These are phyloP conservation scores for Apantesis nais DNA, from an alignment of 2,888 invertebrate species.

Conservation along the genomic window DNA sequence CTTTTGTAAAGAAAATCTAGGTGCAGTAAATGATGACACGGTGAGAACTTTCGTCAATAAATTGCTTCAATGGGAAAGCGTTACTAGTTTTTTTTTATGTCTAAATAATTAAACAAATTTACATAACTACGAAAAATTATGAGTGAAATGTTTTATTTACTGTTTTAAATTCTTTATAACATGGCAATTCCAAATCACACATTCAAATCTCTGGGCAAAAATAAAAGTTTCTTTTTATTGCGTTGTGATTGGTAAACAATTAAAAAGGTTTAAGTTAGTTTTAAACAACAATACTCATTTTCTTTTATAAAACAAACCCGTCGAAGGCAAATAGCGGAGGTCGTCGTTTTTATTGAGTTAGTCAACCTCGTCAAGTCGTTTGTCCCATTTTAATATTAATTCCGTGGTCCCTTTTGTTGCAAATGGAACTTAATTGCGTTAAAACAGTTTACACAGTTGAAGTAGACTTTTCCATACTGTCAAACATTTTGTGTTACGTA, in stretches of 20 bases:
- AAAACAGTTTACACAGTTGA: slow-evolving; percentile 32
- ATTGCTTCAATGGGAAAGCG: too few relatives aligned
- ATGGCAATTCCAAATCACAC: too few relatives aligned
- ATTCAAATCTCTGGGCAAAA: too few relatives aligned
- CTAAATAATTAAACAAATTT: too few relatives aligned
- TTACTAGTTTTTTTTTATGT: too few relatives aligned
- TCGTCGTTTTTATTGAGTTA: slow-evolving; percentile 35
- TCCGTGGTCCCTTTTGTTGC: slow-evolving; percentile 22
- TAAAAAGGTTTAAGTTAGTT: neutral
- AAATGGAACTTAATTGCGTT: slow-evolving; percentile 41
- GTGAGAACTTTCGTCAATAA: too few relatives aligned
- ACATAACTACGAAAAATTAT: too few relatives aligned
- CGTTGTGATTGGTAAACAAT: neutral
- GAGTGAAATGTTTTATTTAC: too few relatives aligned
- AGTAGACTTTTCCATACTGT: slow-evolving; percentile 30
- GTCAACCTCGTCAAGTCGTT: slow-evolving; percentile 8
- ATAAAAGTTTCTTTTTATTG: too few relatives aligned
- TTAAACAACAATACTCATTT: neutral
- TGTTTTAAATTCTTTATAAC: too few relatives aligned
- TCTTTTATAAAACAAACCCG: neutral
- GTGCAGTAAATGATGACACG: too few relatives aligned
- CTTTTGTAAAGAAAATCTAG: too few relatives aligned
- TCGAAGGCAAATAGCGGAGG: neutral
- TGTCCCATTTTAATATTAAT: slow-evolving; percentile 29
- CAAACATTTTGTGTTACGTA: neutral